Conservation (phyloP, 2,113 vertebrate species). For the Barnardius zonarius region DNA sequence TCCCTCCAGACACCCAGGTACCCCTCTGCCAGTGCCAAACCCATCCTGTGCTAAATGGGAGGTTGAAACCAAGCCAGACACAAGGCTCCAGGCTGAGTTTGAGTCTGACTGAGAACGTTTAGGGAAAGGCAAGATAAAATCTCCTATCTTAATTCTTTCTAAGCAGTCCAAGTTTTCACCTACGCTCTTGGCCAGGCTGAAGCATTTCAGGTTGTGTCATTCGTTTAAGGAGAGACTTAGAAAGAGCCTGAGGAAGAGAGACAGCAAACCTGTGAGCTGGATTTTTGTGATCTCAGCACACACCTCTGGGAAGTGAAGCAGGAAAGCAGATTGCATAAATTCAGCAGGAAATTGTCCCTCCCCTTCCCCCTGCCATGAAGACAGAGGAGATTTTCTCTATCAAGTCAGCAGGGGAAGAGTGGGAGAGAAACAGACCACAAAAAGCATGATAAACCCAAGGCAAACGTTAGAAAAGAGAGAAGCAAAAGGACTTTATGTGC, state of each 20-base stretch:
- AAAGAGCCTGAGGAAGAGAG: neutral
- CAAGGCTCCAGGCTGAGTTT: neutral
- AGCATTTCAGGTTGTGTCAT: neutral
- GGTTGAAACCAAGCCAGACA: neutral
- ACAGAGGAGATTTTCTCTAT: neutral
- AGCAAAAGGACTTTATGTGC: neutral
- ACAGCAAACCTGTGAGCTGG: neutral
- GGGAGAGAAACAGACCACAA: rapidly evolving
- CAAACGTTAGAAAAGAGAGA: neutral
- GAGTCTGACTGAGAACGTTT: neutral
- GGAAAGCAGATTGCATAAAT: neutral
- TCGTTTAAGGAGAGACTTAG: neutral
- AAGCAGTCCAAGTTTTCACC: neutral
- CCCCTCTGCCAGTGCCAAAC: neutral
- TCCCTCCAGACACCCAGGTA: neutral
- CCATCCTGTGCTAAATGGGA: neutral
- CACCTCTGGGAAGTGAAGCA: neutral
- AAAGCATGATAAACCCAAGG: neutral
- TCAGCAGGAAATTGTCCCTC: neutral
- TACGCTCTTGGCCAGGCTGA: neutral
- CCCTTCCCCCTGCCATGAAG: neutral
- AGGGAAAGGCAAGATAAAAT: constrained; percentile 26
- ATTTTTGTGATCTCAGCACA: neutral
- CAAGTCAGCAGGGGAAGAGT: neutral
- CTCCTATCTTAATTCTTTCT: neutral